These are phyloP conservation scores for Myotis vivesi DNA, from an alignment of 2,797 vertebrate species.

Conservation along the genomic window DNA sequence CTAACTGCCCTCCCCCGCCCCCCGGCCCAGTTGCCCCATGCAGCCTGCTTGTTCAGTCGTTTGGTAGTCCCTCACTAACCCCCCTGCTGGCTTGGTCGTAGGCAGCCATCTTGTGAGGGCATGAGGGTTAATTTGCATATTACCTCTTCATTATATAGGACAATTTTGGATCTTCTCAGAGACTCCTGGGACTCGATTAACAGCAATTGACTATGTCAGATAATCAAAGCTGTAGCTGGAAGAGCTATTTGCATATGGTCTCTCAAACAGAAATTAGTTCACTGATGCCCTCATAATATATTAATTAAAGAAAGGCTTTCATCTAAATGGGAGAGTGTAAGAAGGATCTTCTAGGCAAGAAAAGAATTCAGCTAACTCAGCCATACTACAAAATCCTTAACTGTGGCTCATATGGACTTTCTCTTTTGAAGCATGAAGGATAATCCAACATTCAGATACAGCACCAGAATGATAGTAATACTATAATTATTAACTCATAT, in stretches of 20 bases:
- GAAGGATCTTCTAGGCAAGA: neutral
- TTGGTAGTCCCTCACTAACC: no score
- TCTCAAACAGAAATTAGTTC: conserved; percentile 13
- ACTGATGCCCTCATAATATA: neutral
- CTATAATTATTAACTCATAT: neutral
- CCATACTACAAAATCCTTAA: conserved; percentile 20
- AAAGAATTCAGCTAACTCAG: neutral
- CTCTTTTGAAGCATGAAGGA: conserved; percentile 20
- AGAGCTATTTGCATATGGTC: conserved; percentile 3
- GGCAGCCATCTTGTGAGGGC: no score
- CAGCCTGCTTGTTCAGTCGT: no score
- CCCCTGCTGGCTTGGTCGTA: no score
- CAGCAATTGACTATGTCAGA: neutral
- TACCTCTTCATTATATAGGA: no score
- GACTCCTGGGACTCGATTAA: neutral
- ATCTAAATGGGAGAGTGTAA: neutral
- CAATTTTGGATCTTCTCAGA: neutral
- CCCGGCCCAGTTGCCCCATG: no score
- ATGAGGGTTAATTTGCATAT: no score
- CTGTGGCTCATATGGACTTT: neutral
- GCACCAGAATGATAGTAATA: neutral
- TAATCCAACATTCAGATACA: neutral
- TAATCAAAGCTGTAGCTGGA: neutral
- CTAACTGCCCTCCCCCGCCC: fast-evolving
- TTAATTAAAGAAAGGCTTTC: conserved; percentile 23